Evolutionary conservation across 2,113 vertebrate genomes (phyloP).

Genomic region (Melospiza georgiana): DNA sequence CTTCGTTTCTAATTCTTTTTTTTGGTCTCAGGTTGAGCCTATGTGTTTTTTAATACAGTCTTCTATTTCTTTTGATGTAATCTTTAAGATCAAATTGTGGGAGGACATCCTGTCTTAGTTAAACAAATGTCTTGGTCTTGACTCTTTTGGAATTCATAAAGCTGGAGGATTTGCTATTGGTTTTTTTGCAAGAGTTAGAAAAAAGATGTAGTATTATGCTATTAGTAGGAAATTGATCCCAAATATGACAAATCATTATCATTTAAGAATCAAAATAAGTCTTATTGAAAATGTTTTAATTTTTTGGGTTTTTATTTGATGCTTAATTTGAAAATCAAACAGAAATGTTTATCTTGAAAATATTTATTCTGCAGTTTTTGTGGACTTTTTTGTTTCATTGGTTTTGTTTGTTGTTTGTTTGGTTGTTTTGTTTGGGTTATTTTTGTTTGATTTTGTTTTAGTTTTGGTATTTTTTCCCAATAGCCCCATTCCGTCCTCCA

Average conservation of each 20-base stretch:
- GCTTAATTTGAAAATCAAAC: background rate
- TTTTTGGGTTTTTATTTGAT: background rate
- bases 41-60: background rate
- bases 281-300: background rate
- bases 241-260: background rate
- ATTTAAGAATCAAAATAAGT: background rate
- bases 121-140: background rate
- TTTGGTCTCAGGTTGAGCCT: background rate
- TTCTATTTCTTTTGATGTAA: background rate
- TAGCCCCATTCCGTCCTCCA: background rate
- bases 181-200: background rate
- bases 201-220: background rate
- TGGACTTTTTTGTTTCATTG: background rate
- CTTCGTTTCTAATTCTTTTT: background rate
- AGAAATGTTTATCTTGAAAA: background rate
- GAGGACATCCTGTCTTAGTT: background rate
- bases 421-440: background rate
- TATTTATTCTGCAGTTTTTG: background rate
- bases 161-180: background rate
- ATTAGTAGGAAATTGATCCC: background rate
- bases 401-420: background rate
- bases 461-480: no score
- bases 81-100: background rate
- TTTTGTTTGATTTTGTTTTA: background rate
- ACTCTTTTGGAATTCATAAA: background rate